Conservation (phyloP, 2,888 invertebrate genomes). For the Leptinotarsa juncta region DNA sequence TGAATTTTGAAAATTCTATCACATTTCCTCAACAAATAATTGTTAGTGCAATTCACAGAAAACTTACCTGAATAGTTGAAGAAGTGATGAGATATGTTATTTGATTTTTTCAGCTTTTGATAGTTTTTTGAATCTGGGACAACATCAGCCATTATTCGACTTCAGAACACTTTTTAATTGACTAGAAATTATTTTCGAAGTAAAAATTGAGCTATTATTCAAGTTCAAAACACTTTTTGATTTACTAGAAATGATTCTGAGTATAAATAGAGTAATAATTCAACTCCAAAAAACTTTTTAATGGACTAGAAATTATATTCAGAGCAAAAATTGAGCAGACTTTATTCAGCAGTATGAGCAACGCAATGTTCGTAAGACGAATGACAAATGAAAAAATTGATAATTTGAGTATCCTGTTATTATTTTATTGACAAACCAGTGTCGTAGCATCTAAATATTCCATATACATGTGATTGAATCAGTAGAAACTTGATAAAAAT, state of each 20-base stretch:
- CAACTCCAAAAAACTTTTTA: background rate
- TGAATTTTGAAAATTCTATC: background rate
- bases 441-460: background rate
- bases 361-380: background rate
- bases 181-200: background rate
- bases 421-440: background rate
- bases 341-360: background rate
- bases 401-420: background rate
- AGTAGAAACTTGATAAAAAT: too few species aligned
- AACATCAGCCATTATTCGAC: slow-evolving; percentile 1
- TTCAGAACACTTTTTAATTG: background rate
- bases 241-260: background rate
- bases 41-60: background rate
- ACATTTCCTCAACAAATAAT: background rate
- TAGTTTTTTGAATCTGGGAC: background rate
- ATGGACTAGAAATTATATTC: background rate
- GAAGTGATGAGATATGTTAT: background rate
- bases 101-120: background rate
- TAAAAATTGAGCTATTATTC: background rate
- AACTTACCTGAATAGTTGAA: background rate
- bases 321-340: background rate
- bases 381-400: background rate
- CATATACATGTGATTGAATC: too few species aligned
- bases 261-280: background rate
- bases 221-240: too few species aligned